Evolutionary conservation across 2,888 invertebrate genomes (phyloP).

Genomic region (Tanypteryx hageni): DNA sequence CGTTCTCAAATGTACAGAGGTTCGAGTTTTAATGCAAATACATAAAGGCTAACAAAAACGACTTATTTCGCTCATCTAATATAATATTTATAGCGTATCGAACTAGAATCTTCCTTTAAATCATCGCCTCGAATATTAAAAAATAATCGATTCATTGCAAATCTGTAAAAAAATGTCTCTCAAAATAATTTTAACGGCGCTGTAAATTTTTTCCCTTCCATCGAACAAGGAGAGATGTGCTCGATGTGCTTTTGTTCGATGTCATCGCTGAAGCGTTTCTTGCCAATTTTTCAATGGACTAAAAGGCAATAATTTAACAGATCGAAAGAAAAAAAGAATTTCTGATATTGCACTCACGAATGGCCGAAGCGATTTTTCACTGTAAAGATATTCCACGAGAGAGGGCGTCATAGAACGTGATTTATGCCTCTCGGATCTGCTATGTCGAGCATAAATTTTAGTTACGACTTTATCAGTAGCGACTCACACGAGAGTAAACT

Average conservation of each 20-base stretch:
- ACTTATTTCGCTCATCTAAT: too few relatives aligned
- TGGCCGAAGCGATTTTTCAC: not conserved
- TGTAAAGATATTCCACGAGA: not conserved
- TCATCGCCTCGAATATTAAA: too few relatives aligned
- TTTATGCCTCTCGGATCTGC: not conserved
- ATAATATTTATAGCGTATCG: too few relatives aligned
- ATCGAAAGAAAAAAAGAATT: not conserved
- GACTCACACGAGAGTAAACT: slow-evolving; percentile 18
- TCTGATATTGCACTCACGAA: not conserved
- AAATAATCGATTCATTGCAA: too few relatives aligned
- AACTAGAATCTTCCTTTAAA: too few relatives aligned
- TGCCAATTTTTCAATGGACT: not conserved
- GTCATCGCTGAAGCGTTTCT: not conserved
- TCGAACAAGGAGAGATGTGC: too few relatives aligned
- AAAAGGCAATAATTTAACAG: not conserved
- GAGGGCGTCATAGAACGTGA: not conserved
- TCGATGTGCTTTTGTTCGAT: not conserved
- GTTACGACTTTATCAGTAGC: slow-evolving; percentile 1
- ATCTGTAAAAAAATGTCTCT: too few relatives aligned
- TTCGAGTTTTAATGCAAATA: too few relatives aligned
- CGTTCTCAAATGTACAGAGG: too few relatives aligned
- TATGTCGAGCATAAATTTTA: not conserved
- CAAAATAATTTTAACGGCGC: too few relatives aligned
- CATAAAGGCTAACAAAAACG: too few relatives aligned
- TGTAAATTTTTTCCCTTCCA: too few relatives aligned